A percentile compares a stretch with the other conserved stretches of the same genome.
These are phyloP conservation scores for Pachycephala philippinensis DNA, from an alignment of 2,113 vertebrate species.

Conservation along the genomic window DNA sequence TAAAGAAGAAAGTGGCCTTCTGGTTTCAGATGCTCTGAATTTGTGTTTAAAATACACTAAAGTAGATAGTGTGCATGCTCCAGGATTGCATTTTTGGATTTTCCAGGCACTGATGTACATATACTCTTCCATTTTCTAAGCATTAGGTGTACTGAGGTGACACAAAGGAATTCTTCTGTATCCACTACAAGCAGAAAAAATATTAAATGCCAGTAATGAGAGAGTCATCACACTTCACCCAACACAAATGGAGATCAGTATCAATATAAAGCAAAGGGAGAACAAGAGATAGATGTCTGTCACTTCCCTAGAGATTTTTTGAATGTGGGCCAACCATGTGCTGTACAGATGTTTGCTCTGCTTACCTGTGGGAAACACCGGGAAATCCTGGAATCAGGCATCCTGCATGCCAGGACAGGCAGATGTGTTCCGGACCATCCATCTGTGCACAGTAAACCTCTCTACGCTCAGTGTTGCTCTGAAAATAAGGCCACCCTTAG, in stretches of 20 bases:
- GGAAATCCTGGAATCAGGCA: neutral
- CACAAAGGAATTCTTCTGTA: neutral
- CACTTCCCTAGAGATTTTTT: neutral
- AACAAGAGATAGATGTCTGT: neutral
- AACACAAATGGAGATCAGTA: neutral
- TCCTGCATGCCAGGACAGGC: neutral
- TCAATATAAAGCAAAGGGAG: neutral
- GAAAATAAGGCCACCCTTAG: neutral
- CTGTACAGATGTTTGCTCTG: neutral
- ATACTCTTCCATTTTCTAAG: neutral
- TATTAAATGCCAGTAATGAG: neutral
- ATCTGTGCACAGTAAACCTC: neutral
- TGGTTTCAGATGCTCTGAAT: neutral
- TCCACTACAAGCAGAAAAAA: neutral
- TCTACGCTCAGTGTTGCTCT: neutral
- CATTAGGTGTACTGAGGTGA: neutral
- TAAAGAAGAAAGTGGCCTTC: neutral
- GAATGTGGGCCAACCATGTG: neutral
- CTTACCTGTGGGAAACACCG: neutral
- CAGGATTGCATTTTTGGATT: neutral
- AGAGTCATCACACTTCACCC: neutral
- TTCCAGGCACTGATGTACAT: neutral
- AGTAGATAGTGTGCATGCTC: neutral
- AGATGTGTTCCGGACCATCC: neutral
- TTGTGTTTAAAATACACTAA: neutral